Evolutionary conservation across 2,113 vertebrate species (phyloP), one percentile per base, ranked within the genome.

Genomic region (Lepidothrix coronata): DNA sequence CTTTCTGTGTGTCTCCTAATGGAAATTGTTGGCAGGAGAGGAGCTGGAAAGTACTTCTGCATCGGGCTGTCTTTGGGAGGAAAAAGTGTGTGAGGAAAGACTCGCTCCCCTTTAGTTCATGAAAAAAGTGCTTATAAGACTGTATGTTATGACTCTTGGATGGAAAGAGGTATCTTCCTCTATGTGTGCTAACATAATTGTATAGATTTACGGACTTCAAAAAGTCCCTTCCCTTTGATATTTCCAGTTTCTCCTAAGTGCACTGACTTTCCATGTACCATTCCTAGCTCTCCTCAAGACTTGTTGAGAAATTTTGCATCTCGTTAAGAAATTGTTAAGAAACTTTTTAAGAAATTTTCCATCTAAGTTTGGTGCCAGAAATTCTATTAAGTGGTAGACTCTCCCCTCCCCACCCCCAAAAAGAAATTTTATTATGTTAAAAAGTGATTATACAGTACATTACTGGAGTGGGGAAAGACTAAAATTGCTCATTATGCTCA

Each of bases 391-490:
- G 31, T 51, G 15, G 23, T 82, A 25, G 30, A 18, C 15, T 72
- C 2, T 5, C 35, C 17, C n/a, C 8, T 8, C 7, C 8, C 5
- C 5, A 5, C 11, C 27, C 44, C 5, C 20, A 9, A 20, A 65
- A 52, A 33, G 1, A 65, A 12, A 73, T n/a, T 18, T 31, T 57
- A 20, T 73, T 44, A 4, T 41, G 33, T 63, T 78, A 33, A 68
- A 61, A 85, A 65, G 20, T 63, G 23, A 35, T 61, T 90, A 43
- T 35, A 35, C 13, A 20, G 9, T 46, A 25, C 19, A n/a, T 89
- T 88, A 63, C 30, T 80, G 63, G 22, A 48, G 8, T 49, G 41
- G 11, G 9, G 12, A 87, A 87, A 33, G 28, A 70, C 30, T 43
- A 27, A 73, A 77, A 55, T 57, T 63, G 27, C 31, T 82, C 25